phyloP scores from a whole-genome alignment of 1,140 invertebrate genomes.

The Meloidogyne hapla region DNA sequence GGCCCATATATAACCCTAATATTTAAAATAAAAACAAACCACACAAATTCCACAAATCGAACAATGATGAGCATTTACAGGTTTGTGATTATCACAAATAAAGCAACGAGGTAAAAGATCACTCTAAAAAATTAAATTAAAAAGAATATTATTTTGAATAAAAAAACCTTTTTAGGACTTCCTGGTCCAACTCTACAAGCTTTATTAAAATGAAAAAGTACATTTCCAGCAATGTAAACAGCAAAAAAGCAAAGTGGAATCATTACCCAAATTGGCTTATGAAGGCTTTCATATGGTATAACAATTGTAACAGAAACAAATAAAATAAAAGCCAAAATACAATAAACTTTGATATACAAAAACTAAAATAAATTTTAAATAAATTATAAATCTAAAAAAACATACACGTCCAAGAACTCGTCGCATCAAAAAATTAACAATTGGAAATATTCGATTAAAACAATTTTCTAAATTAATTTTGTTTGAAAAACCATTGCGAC shows the following conservation, averaged over 20 bases:
- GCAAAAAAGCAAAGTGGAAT: conserved; percentile 36
- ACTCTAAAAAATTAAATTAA: conserved; percentile 38
- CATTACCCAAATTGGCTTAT: conserved; percentile 42
- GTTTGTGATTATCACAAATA: conserved; percentile 79
- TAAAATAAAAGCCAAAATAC: conserved; percentile 49
- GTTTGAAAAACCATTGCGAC: neutral
- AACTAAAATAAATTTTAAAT: conserved; percentile 48
- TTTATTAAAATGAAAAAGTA: conserved; percentile 58
- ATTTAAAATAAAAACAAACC: conserved; percentile 82
- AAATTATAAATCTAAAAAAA: conserved; percentile 12
- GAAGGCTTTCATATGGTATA: conserved; percentile 52
- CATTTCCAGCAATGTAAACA: conserved; percentile 24
- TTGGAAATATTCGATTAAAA: conserved; percentile 23
- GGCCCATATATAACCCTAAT: conserved; percentile 13
- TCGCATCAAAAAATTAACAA: conserved; percentile 32
- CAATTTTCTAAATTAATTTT: neutral
- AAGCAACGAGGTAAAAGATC: conserved; percentile 71
- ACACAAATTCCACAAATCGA: conserved; percentile 88
- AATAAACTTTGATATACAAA: conserved; percentile 54
- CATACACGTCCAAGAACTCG: conserved; percentile 36
- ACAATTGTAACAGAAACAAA: conserved; percentile 55
- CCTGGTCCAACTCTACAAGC: conserved; percentile 50
- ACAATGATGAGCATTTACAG: conserved; percentile 83
- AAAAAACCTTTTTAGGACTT: conserved; percentile 51
- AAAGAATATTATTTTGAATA: neutral